Percentiles rank a stretch among this genome's conserved stretches.
phyloP scores from a whole-genome alignment of 2,113 vertebrate genomes.

The Dipodomys ordii region DNA sequence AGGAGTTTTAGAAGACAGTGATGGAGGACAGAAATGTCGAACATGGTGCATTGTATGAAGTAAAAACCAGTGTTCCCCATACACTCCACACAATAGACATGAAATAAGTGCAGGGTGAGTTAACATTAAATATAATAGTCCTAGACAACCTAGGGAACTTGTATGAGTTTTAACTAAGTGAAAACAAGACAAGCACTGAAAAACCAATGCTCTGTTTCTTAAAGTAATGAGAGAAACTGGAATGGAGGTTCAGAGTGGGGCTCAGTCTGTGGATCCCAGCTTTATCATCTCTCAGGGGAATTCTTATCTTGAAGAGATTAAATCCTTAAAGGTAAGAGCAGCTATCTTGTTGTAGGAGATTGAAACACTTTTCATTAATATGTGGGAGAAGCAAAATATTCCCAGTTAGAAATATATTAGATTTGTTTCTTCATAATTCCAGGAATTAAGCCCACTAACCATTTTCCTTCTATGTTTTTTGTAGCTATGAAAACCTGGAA shows the following conservation, averaged over 20 bases:
- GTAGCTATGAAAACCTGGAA: no score
- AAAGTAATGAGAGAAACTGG: neutral
- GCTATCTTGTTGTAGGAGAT: neutral
- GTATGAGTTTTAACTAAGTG: neutral
- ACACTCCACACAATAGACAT: neutral
- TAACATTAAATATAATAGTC: neutral
- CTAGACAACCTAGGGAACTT: neutral
- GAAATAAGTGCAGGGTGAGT: neutral
- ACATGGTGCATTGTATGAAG: neutral
- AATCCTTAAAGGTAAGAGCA: neutral
- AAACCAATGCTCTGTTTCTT: neutral
- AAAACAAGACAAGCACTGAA: neutral
- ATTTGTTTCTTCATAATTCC: neutral
- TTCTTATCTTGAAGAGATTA: neutral
- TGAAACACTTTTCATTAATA: neutral
- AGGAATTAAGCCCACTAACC: neutral
- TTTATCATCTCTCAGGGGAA: slow-evolving; percentile 45
- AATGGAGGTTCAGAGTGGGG: neutral
- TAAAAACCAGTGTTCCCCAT: neutral
- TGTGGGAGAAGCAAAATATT: neutral
- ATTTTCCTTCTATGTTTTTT: no score
- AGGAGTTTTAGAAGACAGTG: neutral
- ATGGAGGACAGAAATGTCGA: neutral
- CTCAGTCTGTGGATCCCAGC: neutral
- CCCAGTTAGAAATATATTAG: neutral